Evolutionary conservation across 2,113 vertebrate species (phyloP).

Genomic region (Pangasianodon hypophthalmus): DNA sequence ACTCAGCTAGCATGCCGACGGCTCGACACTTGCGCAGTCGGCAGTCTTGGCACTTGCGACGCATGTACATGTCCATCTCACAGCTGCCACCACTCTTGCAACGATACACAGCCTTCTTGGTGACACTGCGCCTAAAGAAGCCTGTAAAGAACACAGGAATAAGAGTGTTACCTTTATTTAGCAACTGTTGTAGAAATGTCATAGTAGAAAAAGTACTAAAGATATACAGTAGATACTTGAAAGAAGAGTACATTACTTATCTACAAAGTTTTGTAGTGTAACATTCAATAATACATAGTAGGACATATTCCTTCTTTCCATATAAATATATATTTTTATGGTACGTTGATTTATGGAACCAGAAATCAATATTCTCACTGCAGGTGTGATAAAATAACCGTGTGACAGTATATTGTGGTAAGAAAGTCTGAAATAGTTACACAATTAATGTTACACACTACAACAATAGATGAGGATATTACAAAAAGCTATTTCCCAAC

Average conservation of each 20-base stretch:
- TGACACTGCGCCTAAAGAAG: conserved; percentile 90
- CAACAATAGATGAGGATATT: too few relatives aligned
- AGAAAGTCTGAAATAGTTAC: too few relatives aligned
- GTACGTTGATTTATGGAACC: too few relatives aligned
- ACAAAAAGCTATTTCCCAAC: too few relatives aligned
- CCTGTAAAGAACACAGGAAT: conserved; percentile 65
- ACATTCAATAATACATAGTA: background rate
- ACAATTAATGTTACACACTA: too few relatives aligned
- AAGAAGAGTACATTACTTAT: background rate
- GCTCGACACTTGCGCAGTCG: conserved; percentile 91
- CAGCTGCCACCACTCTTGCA: conserved; percentile 91
- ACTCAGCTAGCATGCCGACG: conserved; percentile 93
- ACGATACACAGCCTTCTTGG: conserved; percentile 89
- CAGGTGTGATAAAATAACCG: background rate
- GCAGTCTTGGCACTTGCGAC: conserved; percentile 93
- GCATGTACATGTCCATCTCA: conserved; percentile 98
- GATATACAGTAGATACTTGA: background rate
- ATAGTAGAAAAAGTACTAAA: background rate
- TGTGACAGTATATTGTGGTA: background rate
- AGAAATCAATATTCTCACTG: too few relatives aligned
- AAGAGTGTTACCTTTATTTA: background rate
- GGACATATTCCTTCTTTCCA: background rate
- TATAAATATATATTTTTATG: background rate
- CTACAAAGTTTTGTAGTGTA: background rate
- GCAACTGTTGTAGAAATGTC: background rate